Evolutionary conservation across 1,140 invertebrate species (phyloP), one percentile per base, ranked within the genome.

Genomic region (Cephus cinctus): DNA sequence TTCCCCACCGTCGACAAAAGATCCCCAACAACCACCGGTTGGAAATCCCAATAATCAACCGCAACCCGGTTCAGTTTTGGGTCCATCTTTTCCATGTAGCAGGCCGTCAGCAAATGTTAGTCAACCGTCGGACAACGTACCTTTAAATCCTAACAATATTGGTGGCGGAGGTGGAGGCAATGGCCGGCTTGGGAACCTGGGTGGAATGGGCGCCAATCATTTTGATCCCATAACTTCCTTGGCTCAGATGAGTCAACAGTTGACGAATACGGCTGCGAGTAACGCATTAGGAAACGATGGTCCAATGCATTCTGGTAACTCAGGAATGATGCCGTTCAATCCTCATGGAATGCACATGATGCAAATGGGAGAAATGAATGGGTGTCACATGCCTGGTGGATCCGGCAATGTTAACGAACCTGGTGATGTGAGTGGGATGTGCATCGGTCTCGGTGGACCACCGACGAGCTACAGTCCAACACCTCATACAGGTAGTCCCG

Each of bases 141-240:
- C 90, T 31, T 73, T 92, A 21, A 90, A 93, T 79, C 89, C 90
- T 4, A 88, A 90, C 72, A 78, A 85, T 57, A 81, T 85, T 50
- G 83, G 81, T 35, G 82, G 82, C 54, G n/a, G n/a, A n/a, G n/a
- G n/a, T n/a, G n/a, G n/a, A n/a, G n/a, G n/a, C n/a, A n/a, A n/a
- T n/a, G n/a, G 78, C 78, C 60, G 75, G 39, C 54, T 75, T 22
- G 65, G 63, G 5, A 56, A 52, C 36, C 70, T 80, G 31, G 75
- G 76, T 21, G 79, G 77, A 46, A 81, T 80, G 59, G 83, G 81
- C 60, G 59, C 78, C 9, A 81, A 83, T 42, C 85, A 83, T 59
- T 95, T 95, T 71, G 93, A 96, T 78, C 92, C 93, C 0, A 95
- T 96, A 54, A 91, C 92, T 11, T 96, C 93, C 3, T 81, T 95